Evolutionary conservation across 2,797 vertebrate genomes (phyloP).

Genomic region (Pempheris klunzingeri): DNA sequence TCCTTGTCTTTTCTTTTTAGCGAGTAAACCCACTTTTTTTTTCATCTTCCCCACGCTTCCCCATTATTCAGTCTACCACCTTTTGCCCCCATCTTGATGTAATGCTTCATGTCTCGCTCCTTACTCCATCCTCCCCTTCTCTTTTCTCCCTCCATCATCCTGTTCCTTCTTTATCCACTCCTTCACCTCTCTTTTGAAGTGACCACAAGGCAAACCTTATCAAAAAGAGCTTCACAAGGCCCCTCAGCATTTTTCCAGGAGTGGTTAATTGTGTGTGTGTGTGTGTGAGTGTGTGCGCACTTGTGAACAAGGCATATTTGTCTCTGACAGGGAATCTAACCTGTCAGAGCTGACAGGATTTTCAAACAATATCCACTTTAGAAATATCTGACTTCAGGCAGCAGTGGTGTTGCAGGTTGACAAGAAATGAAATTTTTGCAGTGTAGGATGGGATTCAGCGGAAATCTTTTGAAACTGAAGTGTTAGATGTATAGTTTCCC

Average conservation of each 20-base stretch:
- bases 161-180: constrained; percentile 48
- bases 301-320: constrained; percentile 51
- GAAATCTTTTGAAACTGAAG: constrained; percentile 62
- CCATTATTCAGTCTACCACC: constrained; percentile 20
- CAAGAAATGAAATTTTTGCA: constrained; percentile 52
- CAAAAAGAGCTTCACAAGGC: constrained; percentile 43
- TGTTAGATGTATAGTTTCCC: constrained; percentile 51
- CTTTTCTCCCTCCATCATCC: constrained; percentile 1
- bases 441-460: constrained; percentile 55
- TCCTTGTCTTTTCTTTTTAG: constrained; percentile 25
- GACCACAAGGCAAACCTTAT: constrained; percentile 62
- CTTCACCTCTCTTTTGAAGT: constrained; percentile 65
- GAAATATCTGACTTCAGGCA: constrained; percentile 56
- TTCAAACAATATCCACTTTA: constrained; percentile 68
- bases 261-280: constrained; percentile 15
- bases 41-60: constrained; percentile 42
- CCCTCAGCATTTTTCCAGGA: constrained; percentile 33
- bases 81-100: constrained; percentile 32
- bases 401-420: constrained; percentile 41
- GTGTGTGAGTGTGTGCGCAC: neutral
- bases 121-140: neutral
- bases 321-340: constrained; percentile 57
- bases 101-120: constrained; percentile 10
- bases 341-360: constrained; percentile 61
- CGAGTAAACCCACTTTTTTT: constrained; percentile 32